phyloP scores from a whole-genome alignment of 2,888 invertebrate species.

The Cheilosia vernalis region DNA sequence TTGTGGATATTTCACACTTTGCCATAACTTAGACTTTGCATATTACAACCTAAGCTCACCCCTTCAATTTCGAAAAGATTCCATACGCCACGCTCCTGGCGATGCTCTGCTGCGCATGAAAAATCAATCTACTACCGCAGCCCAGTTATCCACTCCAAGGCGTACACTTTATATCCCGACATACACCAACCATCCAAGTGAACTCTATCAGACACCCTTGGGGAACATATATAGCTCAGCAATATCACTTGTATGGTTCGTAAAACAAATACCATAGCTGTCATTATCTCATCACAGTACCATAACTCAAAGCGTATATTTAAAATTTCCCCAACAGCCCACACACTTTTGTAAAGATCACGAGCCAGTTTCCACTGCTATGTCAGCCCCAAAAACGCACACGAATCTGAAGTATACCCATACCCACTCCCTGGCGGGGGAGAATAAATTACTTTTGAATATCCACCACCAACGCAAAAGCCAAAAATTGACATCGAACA shows the following conservation, averaged over 20 bases:
- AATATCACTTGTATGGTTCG: constrained; percentile 39
- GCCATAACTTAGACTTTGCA: no score
- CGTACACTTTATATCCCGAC: background rate
- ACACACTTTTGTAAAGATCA: constrained; percentile 3
- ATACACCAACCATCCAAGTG: constrained; percentile 10
- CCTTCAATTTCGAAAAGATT: no score
- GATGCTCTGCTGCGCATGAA: no score
- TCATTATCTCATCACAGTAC: constrained; percentile 61
- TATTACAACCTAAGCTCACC: no score
- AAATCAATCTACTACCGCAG: no score
- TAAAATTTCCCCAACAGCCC: constrained; percentile 53
- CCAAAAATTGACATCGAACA: constrained; percentile 63
- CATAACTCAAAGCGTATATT: constrained; percentile 69
- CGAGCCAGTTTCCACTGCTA: constrained; percentile 10
- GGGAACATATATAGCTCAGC: constrained; percentile 33
- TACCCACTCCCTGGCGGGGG: background rate
- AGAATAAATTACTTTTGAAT: constrained; percentile 56
- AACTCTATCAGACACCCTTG: background rate
- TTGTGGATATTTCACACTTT: no score
- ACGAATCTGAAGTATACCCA: constrained; percentile 1
- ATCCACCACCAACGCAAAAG: constrained; percentile 6
- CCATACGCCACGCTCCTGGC: no score
- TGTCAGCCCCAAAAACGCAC: background rate
- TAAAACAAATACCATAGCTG: constrained; percentile 68
- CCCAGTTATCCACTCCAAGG: background rate